phyloP scores from a whole-genome alignment of 2,113 vertebrate genomes.

The Piprites chloris region DNA sequence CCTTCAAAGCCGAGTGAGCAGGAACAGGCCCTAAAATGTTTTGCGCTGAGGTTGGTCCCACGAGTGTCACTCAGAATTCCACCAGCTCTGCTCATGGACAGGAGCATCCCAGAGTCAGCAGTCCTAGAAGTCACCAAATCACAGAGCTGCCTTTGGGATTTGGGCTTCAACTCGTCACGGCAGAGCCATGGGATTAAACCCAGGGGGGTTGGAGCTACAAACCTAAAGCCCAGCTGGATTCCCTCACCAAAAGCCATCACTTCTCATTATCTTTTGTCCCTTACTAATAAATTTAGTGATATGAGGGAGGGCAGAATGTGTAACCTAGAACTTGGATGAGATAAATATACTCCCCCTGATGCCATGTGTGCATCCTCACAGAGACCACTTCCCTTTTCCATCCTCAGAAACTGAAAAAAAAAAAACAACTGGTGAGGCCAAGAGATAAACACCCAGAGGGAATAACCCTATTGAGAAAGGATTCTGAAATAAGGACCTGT shows the following conservation, averaged over 20 bases:
- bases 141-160: neutral
- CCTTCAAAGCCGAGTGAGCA: neutral
- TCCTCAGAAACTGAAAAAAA: neutral
- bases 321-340: neutral
- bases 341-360: neutral
- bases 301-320: neutral
- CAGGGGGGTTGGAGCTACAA: neutral
- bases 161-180: accelerated
- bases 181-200: neutral
- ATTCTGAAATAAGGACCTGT: neutral
- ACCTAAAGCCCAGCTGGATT: neutral
- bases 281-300: neutral
- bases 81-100: neutral
- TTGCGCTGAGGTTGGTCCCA: neutral
- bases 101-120: accelerated
- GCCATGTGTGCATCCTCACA: neutral
- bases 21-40: neutral
- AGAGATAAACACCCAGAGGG: neutral
- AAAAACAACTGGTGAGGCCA: neutral
- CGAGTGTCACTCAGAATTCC: neutral
- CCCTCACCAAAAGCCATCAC: neutral
- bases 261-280: neutral
- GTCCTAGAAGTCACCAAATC: neutral
- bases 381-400: neutral
- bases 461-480: neutral